Conservation (phyloP, 2,888 invertebrate genomes). For the Imbricaverruca yamaguchii region DNA sequence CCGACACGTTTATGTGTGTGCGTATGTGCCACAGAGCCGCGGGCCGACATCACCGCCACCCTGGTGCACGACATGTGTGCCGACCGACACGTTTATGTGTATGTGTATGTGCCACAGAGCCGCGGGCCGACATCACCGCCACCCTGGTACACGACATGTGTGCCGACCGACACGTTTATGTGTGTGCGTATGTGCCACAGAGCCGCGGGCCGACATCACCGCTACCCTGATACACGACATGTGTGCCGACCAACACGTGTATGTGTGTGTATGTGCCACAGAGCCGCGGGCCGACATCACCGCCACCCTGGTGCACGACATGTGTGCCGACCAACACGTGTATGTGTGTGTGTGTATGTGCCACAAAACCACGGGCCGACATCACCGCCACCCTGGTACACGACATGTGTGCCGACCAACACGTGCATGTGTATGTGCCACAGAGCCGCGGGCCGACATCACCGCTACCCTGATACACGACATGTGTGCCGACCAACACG, state of each 20-base stretch:
- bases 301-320: conserved; percentile 69
- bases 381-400: conserved; percentile 73
- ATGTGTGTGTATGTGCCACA: conserved; percentile 40
- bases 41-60: conserved; percentile 73
- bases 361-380: conserved; percentile 64
- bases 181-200: conserved; percentile 44
- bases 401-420: too few relatives aligned
- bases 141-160: conserved; percentile 70
- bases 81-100: too few relatives aligned
- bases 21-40: conserved; percentile 52
- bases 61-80: conserved; percentile 67
- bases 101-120: conserved; percentile 49
- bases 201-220: conserved; percentile 70
- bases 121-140: conserved; percentile 71
- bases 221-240: conserved; percentile 73
- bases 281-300: conserved; percentile 72
- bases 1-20: too few relatives aligned
- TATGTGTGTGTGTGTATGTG: too few relatives aligned
- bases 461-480: conserved; percentile 72
- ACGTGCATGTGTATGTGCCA: neutral
- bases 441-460: conserved; percentile 70
- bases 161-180: too few relatives aligned
- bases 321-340: too few relatives aligned
- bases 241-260: too few relatives aligned
- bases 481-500: too few relatives aligned